These are phyloP conservation scores for Porites lutea DNA, from an alignment of 64 coral and sea anemone genomes.

Conservation along the genomic window DNA sequence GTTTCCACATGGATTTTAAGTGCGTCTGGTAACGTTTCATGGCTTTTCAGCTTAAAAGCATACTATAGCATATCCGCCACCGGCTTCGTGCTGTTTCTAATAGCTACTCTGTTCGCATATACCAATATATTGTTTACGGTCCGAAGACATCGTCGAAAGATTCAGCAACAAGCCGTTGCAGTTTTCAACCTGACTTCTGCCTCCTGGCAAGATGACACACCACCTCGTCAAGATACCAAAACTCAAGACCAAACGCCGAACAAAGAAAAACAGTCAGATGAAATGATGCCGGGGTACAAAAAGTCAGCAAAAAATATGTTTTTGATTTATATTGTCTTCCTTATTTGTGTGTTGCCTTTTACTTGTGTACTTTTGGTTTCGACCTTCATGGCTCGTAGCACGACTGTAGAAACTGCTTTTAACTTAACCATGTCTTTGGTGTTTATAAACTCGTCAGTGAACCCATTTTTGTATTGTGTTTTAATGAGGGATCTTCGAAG, in stretches of 20 bases:
- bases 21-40: neutral
- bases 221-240: neutral
- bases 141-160: neutral
- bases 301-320: neutral
- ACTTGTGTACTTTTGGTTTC: neutral
- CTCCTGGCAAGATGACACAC: neutral
- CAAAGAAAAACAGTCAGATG: neutral
- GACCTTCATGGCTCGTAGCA: neutral
- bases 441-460: neutral
- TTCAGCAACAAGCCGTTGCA: neutral
- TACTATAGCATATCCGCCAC: neutral
- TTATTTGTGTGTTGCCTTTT: neutral
- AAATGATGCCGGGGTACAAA: neutral
- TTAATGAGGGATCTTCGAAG: neutral
- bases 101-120: neutral
- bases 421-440: slow-evolving; percentile 3
- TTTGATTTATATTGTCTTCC: neutral
- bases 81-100: neutral
- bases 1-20: neutral
- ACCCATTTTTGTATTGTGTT: neutral
- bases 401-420: neutral
- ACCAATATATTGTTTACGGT: neutral
- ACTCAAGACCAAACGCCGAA: neutral
- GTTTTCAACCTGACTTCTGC: neutral
- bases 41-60: neutral